phyloP scores from a whole-genome alignment of 2,113 vertebrate genomes.

The Albula glossodonta region DNA sequence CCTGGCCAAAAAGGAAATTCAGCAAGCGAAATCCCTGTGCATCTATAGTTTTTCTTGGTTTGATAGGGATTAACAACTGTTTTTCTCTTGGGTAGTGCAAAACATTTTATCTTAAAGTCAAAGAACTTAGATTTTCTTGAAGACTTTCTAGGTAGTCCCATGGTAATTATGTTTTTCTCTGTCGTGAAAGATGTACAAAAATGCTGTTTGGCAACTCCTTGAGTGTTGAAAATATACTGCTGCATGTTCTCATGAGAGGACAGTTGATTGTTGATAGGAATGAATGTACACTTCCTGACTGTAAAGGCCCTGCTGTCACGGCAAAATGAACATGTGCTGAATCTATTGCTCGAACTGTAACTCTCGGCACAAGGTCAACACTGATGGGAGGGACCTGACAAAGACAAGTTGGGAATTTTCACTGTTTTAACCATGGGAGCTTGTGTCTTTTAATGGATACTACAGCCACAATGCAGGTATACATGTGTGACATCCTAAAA shows the following conservation, averaged over 20 bases:
- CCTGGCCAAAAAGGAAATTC: neutral
- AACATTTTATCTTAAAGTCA: neutral
- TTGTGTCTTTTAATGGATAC: neutral
- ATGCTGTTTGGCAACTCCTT: neutral
- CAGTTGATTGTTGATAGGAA: neutral
- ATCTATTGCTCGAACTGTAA: neutral
- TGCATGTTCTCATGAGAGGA: neutral
- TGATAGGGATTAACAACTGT: neutral
- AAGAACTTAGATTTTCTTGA: neutral
- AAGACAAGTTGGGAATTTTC: neutral
- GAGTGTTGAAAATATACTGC: neutral
- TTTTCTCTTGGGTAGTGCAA: neutral
- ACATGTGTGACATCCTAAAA: neutral
- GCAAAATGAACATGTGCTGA: neutral
- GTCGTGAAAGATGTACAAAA: neutral
- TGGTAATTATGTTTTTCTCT: neutral
- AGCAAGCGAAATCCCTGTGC: neutral
- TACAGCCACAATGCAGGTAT: neutral
- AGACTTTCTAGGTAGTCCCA: neutral
- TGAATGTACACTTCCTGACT: neutral
- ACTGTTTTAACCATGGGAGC: slow-evolving; percentile 1
- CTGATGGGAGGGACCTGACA: neutral
- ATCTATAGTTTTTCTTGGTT: neutral
- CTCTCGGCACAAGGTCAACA: neutral
- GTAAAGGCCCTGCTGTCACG: neutral